These are phyloP conservation scores for Amyelois transitella DNA, from an alignment of 1,140 invertebrate genomes.

Conservation along the genomic window DNA sequence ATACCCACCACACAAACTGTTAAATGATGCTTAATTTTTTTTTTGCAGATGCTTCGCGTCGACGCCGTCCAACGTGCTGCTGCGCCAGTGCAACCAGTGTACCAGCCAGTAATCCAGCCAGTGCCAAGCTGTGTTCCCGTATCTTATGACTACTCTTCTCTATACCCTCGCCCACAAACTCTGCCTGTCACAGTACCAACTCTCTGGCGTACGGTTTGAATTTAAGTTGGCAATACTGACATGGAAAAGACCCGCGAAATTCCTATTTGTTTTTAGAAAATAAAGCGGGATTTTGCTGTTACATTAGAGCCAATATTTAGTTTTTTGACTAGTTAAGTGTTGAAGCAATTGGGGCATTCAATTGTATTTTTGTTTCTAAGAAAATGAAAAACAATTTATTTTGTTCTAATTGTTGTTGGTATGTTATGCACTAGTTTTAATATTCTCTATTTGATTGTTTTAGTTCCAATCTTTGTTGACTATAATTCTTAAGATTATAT, in stretches of 20 bases:
- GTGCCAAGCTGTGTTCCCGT: conserved; percentile 30
- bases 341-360: not conserved
- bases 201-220: conserved; percentile 18
- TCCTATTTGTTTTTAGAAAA: conserved; percentile 13
- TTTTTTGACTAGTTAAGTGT: not conserved
- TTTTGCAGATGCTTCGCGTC: conserved; percentile 32
- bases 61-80: conserved; percentile 33
- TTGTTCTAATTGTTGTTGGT: not conserved
- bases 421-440: not conserved
- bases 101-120: conserved; percentile 22
- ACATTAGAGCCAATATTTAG: not conserved
- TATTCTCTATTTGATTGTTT: not conserved
- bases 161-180: conserved; percentile 25
- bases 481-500: not conserved
- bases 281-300: conserved; percentile 18
- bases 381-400: not conserved
- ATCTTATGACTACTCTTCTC: conserved; percentile 30
- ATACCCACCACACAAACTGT: no score
- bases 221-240: not conserved
- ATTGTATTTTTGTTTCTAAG: conserved; percentile 8
- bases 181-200: conserved; percentile 24
- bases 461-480: not conserved
- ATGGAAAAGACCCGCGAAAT: conserved; percentile 7
- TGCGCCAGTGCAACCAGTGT: conserved; percentile 21
- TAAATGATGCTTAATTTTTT: conserved; percentile 1